Percentiles rank a stretch among this genome's conserved stretches.
Evolutionary conservation across 2,797 vertebrate genomes (phyloP).

Genomic region (Sylvilagus floridanus): DNA sequence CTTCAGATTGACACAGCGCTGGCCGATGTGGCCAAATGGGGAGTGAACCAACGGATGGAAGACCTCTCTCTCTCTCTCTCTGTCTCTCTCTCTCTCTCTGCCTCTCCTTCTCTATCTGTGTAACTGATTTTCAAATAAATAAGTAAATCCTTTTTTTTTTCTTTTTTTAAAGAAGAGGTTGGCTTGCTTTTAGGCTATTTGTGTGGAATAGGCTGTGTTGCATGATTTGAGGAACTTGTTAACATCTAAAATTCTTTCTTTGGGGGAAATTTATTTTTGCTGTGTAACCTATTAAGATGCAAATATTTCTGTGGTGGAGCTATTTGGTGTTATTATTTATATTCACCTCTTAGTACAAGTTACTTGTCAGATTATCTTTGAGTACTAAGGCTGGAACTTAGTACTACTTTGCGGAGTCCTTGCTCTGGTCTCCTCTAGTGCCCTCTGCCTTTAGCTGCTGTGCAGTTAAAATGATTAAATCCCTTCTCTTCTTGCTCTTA

Average conservation of each 20-base stretch:
- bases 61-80: too few relatives aligned
- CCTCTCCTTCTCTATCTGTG: too few relatives aligned
- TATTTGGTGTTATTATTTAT: slow-evolving; percentile 3
- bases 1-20: too few relatives aligned
- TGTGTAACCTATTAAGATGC: neutral
- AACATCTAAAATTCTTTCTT: slow-evolving; percentile 33
- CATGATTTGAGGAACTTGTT: neutral
- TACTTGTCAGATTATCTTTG: slow-evolving; percentile 29
- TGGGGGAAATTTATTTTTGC: slow-evolving; percentile 12
- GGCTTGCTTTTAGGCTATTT: neutral
- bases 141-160: too few relatives aligned
- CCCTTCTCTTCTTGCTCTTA: neutral
- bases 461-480: slow-evolving; percentile 15
- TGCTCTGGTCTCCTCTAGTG: neutral
- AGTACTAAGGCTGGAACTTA: neutral
- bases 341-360: slow-evolving; percentile 27
- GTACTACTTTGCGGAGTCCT: neutral
- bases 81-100: too few relatives aligned
- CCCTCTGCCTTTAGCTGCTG: neutral
- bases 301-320: neutral
- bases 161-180: neutral
- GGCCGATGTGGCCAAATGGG: too few relatives aligned
- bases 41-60: too few relatives aligned
- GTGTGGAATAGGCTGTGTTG: neutral
- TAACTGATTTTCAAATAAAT: too few relatives aligned